Evolutionary conservation across 1,140 invertebrate species (phyloP).

Genomic region (Diuraphis noxia): DNA sequence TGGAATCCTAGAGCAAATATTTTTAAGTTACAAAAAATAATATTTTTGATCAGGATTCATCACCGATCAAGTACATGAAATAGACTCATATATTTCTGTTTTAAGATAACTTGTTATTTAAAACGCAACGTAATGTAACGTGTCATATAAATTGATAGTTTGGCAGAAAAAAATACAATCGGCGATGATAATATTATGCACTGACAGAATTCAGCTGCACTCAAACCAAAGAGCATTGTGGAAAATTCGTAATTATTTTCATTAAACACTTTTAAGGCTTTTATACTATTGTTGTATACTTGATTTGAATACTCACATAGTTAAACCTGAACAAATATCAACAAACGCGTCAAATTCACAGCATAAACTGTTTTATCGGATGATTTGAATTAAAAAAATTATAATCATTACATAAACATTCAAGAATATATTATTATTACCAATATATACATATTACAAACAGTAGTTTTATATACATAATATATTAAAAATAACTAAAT

Average conservation of each 20-base stretch:
- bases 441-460: neutral
- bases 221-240: too few relatives aligned
- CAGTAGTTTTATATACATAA: neutral
- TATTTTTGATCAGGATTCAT: neutral
- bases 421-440: neutral
- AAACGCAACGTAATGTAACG: neutral
- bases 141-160: neutral
- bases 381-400: neutral
- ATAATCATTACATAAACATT: neutral
- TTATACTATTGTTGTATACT: too few relatives aligned
- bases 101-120: neutral
- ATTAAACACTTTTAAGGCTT: neutral
- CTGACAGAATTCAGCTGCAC: neutral
- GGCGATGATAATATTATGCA: neutral
- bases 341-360: neutral
- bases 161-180: neutral
- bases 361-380: neutral
- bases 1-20: neutral
- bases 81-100: neutral
- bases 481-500: neutral
- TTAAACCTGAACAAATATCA: too few relatives aligned
- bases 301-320: too few relatives aligned
- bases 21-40: neutral
- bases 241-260: neutral
- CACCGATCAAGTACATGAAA: neutral